phyloP scores from a whole-genome alignment of 2,797 vertebrate genomes.

The Amblyopsis hoosieri region DNA sequence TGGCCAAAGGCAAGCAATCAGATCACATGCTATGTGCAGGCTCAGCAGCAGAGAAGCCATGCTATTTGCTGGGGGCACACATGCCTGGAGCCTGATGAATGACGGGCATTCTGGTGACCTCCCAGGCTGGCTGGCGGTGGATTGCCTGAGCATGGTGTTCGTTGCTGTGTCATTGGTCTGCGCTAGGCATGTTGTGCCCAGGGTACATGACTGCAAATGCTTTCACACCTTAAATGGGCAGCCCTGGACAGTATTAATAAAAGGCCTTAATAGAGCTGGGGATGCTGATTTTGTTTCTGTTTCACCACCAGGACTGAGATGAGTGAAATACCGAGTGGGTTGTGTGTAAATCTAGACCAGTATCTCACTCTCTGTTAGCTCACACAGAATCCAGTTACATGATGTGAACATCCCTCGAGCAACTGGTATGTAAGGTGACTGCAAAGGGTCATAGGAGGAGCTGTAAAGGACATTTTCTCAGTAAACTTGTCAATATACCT shows the following conservation, averaged over 20 bases:
- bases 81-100: constrained; percentile 68
- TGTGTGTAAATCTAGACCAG: constrained; percentile 3
- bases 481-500: not conserved
- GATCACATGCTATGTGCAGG: constrained; percentile 79
- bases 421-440: constrained; percentile 9
- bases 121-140: constrained; percentile 50
- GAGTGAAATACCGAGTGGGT: constrained; percentile 13
- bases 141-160: constrained; percentile 66
- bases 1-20: constrained; percentile 66
- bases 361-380: constrained; percentile 16
- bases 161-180: constrained; percentile 64
- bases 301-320: constrained; percentile 13
- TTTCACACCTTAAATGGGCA: constrained; percentile 50
- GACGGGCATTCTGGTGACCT: constrained; percentile 74
- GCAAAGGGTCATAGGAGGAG: not conserved
- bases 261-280: constrained; percentile 1
- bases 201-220: constrained; percentile 45
- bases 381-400: not conserved
- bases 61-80: constrained; percentile 72
- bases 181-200: constrained; percentile 50
- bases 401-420: not conserved
- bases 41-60: constrained; percentile 72
- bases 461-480: not conserved
- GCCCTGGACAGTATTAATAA: constrained; percentile 30
- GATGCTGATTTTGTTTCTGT: constrained; percentile 20